Evolutionary conservation across 2,888 invertebrate species (phyloP), one percentile per base, ranked within the genome.

Genomic region (Cephus sareptanus): DNA sequence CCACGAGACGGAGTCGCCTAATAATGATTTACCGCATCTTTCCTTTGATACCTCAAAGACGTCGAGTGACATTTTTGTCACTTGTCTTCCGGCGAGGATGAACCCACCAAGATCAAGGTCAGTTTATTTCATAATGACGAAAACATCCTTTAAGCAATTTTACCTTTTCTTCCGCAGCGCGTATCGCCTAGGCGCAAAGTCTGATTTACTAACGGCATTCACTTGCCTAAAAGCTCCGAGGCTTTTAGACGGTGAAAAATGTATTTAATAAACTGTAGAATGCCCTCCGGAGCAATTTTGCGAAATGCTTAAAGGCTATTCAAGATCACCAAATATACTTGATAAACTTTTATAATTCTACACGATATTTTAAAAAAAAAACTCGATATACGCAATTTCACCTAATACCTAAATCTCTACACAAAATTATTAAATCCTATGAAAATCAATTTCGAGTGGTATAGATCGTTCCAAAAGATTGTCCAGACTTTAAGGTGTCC

Each of bases 201-300:
- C 71, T 71, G 71, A 71, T 31, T 71, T 71, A 71, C 71, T 31
- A 23, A 1, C 9, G 56, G 9, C 6, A 56, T 56, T 56, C 56
- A 23, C 56, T 73, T 80, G 77, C 78, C 76, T 76, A 74, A 71
- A 78, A 68, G 40, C 34, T 23, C 75, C 31, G 73, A 34, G 75
- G 74, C 73, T 80, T 82, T 71, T 31, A 73, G 23, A 77, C 69
- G 77, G 70, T 79, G 74, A 77, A 81, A 83, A 83, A 81, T 83
- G 79, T 78, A 78, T 83, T 81, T 81, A 83, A 83, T 81, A 83
- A 80, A 81, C 81, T 79, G 77, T 75, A 77, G 77, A 80, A 78
- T 79, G 77, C 75, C 75, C 40, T 75, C 73, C 75, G 70, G 78
- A 56, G 37, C 73, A 23, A 71, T 4, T 71, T 23, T 71, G 31